These are phyloP conservation scores for Papilio demoleus DNA, from an alignment of 2,888 invertebrate species.

Conservation along the genomic window DNA sequence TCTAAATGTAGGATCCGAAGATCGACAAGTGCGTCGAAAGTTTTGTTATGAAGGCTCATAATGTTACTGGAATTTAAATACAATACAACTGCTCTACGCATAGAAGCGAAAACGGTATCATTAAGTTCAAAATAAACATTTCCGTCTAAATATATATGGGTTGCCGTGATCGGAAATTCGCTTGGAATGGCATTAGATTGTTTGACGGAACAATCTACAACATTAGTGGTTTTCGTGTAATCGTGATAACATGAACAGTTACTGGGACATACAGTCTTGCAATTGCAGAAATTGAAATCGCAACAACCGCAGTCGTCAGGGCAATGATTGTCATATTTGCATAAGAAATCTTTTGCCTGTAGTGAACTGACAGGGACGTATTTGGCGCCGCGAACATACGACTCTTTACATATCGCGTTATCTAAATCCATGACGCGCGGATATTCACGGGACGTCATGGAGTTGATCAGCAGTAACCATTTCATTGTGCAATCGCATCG, in stretches of 20 bases:
- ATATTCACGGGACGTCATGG: constrained; percentile 91
- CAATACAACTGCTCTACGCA: constrained; percentile 85
- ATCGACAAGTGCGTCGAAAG: constrained; percentile 90
- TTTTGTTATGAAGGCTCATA: constrained; percentile 91
- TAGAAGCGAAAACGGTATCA: constrained; percentile 72
- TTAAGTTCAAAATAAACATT: constrained; percentile 91
- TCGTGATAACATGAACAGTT: constrained; percentile 98
- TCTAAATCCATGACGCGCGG: constrained; percentile 94
- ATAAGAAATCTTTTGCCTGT: constrained; percentile 92
- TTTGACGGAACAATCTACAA: constrained; percentile 94
- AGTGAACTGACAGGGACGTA: constrained; percentile 90
- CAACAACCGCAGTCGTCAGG: constrained; percentile 97
- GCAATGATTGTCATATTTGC: constrained; percentile 95
- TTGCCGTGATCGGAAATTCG: constrained; percentile 94
- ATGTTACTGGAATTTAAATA: constrained; percentile 93
- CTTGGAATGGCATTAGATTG: constrained; percentile 89
- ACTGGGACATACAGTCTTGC: constrained; percentile 96
- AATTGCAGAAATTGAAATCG: constrained; percentile 97
- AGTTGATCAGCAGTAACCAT: constrained; percentile 95
- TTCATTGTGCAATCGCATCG: constrained; percentile 98
- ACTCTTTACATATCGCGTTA: constrained; percentile 93
- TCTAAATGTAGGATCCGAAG: constrained; percentile 92
- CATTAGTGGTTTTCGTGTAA: constrained; percentile 94
- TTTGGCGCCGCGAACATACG: constrained; percentile 91
- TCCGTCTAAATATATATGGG: constrained; percentile 96